Base-by-base conservation (phyloP, 2,888 invertebrate species). In the Rhamnusium bicolor region DNA sequence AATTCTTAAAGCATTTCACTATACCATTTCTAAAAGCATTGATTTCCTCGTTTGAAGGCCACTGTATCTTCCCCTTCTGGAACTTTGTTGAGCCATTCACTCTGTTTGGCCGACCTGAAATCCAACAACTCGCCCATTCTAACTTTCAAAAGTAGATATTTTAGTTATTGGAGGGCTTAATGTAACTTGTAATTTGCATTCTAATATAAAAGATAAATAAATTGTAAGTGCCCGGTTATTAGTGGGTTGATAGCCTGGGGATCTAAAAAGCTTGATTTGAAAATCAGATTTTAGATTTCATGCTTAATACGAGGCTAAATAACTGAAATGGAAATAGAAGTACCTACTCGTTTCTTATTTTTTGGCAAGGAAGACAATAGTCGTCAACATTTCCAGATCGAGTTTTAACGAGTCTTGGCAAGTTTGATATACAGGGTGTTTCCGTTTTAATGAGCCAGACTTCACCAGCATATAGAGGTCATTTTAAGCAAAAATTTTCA, bases 151-250 rank as follows among this genome's bases (percentile, higher is more conserved):
- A 40, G 63, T 63, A 65, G 67, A 60, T 61, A 58, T 72, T 69
- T n/a, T 65, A 72, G 63, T 65, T 61, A 40, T 40, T 40, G 61
- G 46, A 63, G 51, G 65, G 51, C 32, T 66, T 58, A 63, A 56
- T 62, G 56, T 29, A 69, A 53, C 51, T 69, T 69, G 54, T 69
- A 71, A 74, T 74, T 74, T 69, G 68, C 68, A 74, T 74, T 74
- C 65, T 71, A 74, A 71, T 74, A 61, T n/a, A 66, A 71, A 69
- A 47, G 47, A 69, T 66, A 69, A 74, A 74, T 72, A 69, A n/a
- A 74, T 62, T 69, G 24, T 18, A 18, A 51, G 16, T n/a, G 40
- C n/a, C 40, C 40, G n/a, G 40, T 40, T 12, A 40, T 40, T 40
- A 40, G 2, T n/a, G 40, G 40, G 40, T 4, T 40, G 19, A 4